phyloP scores from a whole-genome alignment of 2,113 vertebrate genomes.

The Pitta sordida region DNA sequence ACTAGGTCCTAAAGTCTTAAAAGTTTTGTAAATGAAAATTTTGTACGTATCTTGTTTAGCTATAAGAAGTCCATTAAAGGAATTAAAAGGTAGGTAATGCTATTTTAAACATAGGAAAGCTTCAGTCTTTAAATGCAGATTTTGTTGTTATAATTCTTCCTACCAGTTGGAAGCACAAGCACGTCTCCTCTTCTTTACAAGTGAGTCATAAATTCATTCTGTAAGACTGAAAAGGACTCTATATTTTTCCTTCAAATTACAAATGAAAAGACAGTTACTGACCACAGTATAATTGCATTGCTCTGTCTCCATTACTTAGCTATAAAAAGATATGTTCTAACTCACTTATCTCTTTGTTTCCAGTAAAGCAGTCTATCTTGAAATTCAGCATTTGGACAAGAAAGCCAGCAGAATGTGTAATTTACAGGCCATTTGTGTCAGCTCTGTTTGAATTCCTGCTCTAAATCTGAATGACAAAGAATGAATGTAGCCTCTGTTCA shows the following conservation, averaged over 20 bases:
- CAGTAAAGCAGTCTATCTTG: not conserved
- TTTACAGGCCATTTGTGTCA: constrained; percentile 10
- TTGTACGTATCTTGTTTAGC: not conserved
- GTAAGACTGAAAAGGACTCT: not conserved
- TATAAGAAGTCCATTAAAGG: not conserved
- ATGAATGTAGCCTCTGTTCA: not conserved
- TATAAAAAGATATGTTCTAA: not conserved
- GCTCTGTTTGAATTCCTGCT: not conserved
- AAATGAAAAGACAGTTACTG: constrained; percentile 5
- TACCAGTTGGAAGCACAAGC: not conserved
- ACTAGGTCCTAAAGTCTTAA: too few species aligned
- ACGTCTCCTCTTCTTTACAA: not conserved
- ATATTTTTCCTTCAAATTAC: not conserved
- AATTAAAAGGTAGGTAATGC: not conserved
- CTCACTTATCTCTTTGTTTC: not conserved
- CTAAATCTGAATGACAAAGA: not conserved
- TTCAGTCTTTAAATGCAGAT: not conserved
- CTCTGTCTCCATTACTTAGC: not conserved
- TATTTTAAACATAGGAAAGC: not conserved
- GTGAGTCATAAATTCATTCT: not conserved
- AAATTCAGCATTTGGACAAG: not conserved
- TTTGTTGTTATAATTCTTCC: not conserved
- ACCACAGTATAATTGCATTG: not conserved
- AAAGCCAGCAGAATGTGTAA: not conserved
- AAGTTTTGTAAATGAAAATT: too few species aligned